These are phyloP conservation scores for Leptopilina boulardi DNA, from an alignment of 1,140 invertebrate species.

Conservation along the genomic window DNA sequence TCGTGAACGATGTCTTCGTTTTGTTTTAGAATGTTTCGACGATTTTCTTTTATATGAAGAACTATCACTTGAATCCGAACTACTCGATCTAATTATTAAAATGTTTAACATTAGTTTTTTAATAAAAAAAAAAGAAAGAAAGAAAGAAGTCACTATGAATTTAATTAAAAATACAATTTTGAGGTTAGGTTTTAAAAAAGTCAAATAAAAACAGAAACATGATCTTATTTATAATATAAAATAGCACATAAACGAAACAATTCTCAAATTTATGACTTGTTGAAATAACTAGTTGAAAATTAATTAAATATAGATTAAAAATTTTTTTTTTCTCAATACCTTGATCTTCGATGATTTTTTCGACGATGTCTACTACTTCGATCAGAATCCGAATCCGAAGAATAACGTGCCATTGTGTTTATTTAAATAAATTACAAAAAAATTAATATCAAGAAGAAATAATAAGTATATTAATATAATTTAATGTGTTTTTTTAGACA, in stretches of 20 bases:
- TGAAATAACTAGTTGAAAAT: no score
- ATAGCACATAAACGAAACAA: no score
- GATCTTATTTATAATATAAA: no score
- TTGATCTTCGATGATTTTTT: conserved; percentile 67
- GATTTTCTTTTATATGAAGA: conserved; percentile 66
- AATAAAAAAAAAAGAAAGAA: neutral
- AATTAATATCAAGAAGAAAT: neutral
- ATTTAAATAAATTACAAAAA: neutral
- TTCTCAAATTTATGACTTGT: no score
- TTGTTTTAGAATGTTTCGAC: conserved; percentile 67
- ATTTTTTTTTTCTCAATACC: conserved; percentile 53
- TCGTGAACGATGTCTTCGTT: conserved; percentile 64
- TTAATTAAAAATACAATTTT: neutral
- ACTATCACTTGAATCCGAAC: conserved; percentile 68
- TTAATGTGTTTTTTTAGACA: no score
- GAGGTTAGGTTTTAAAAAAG: neutral
- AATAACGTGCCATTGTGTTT: conserved; percentile 69
- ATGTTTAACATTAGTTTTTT: conserved; percentile 19
- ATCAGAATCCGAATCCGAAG: conserved; percentile 72
- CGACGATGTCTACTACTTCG: conserved; percentile 64
- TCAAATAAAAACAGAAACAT: neutral
- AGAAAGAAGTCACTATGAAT: no score
- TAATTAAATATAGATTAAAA: neutral
- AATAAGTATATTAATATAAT: neutral
- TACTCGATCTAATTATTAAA: conserved; percentile 64